A percentile compares a stretch with the other conserved stretches of the same genome.
Evolutionary conservation across 2,888 invertebrate species (phyloP).

Genomic region (Chesias legatella): DNA sequence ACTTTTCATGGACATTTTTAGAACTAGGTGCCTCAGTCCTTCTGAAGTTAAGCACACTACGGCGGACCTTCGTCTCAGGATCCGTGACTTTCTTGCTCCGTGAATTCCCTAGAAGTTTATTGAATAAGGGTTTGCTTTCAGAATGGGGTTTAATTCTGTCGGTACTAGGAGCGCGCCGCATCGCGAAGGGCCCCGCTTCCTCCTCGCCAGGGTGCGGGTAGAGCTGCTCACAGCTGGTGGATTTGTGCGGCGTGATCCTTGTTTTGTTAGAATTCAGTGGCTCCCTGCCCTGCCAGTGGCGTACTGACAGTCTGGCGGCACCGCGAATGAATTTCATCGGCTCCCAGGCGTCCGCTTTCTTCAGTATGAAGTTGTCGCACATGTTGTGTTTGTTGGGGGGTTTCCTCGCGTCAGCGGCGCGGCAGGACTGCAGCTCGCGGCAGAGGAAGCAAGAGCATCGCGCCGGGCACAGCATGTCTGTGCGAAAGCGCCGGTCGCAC

Average conservation of each 20-base stretch:
- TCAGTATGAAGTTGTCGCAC: slow-evolving; percentile 78
- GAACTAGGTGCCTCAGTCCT: slow-evolving; percentile 54
- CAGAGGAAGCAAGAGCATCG: slow-evolving; percentile 88
- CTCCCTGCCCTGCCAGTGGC: slow-evolving; percentile 76
- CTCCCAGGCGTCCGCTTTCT: slow-evolving; percentile 77
- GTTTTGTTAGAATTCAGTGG: slow-evolving; percentile 64
- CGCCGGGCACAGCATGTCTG: slow-evolving; percentile 84
- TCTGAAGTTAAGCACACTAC: slow-evolving; percentile 69
- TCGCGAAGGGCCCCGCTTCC: slow-evolving; percentile 57
- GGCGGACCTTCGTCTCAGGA: slow-evolving; percentile 59
- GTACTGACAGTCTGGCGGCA: slow-evolving; percentile 74
- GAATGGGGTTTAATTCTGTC: slow-evolving; percentile 64
- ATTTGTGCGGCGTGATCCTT: slow-evolving; percentile 62
- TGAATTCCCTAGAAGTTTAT: slow-evolving; percentile 67
- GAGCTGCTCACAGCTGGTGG: slow-evolving; percentile 74
- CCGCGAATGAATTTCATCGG: slow-evolving; percentile 72
- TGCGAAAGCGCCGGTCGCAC: slow-evolving; percentile 67
- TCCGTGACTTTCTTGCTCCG: slow-evolving; percentile 64
- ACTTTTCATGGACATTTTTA: slow-evolving; percentile 72
- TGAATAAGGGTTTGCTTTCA: slow-evolving; percentile 69
- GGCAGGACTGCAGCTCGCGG: slow-evolving; percentile 84
- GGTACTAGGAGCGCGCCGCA: slow-evolving; percentile 73
- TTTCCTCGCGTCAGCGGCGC: slow-evolving; percentile 72
- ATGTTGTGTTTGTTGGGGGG: slow-evolving; percentile 62
- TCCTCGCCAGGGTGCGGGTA: slow-evolving; percentile 64